Evolutionary conservation across 2,888 invertebrate species (phyloP).

Genomic region (Apamea sordens): DNA sequence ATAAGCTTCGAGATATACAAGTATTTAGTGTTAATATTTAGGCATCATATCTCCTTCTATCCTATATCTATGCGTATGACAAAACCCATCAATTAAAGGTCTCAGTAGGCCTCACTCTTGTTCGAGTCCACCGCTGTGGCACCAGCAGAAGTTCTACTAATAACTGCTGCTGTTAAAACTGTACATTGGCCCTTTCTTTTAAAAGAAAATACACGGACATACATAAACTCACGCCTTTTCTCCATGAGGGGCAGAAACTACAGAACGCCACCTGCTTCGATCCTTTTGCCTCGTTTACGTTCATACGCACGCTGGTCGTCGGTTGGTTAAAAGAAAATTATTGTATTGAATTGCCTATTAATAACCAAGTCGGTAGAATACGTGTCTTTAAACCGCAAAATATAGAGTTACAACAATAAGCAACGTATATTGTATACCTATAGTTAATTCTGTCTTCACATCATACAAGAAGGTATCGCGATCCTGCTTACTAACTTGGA

Average conservation of each 20-base stretch:
- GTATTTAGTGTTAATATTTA: constrained; percentile 28
- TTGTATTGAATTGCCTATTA: not conserved
- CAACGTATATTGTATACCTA: not conserved
- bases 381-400: not conserved
- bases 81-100: not conserved
- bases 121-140: not conserved
- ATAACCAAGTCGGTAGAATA: not conserved
- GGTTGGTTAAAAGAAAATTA: not conserved
- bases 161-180: not conserved
- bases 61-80: not conserved
- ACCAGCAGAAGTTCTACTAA: not conserved
- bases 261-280: not conserved
- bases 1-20: constrained; percentile 29
- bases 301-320: not conserved
- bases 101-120: not conserved
- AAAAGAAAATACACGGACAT: not conserved
- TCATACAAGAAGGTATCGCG: not conserved
- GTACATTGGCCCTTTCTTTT: no score
- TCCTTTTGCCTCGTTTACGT: not conserved
- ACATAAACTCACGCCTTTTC: not conserved
- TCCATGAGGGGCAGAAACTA: not conserved
- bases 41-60: no score
- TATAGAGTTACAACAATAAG: not conserved
- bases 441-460: not conserved
- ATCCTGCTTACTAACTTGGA: not conserved